Conservation (phyloP, 2,888 invertebrate species). For the Agrochola macilenta region DNA sequence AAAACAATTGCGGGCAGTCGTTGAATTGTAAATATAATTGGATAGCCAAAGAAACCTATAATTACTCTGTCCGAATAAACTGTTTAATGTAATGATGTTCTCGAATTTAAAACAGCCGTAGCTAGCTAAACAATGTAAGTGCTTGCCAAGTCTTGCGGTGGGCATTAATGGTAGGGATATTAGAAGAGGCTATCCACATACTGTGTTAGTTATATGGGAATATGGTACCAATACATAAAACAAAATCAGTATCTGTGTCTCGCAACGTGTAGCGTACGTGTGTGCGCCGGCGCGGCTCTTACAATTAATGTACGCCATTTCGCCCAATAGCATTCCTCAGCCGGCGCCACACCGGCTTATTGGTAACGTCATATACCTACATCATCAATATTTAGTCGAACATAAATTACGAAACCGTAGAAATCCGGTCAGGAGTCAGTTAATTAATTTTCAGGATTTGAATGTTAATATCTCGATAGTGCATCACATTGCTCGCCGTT, state of each 20-base stretch:
- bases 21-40: conserved; percentile 81
- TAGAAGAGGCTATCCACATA: conserved; percentile 1
- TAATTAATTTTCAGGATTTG: conserved; percentile 75
- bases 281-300: conserved; percentile 68
- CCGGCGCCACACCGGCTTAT: conserved; percentile 75
- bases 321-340: conserved; percentile 82
- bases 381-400: conserved; percentile 78
- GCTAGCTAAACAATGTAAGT: conserved; percentile 66
- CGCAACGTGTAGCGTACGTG: conserved; percentile 27
- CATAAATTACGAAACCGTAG: conserved; percentile 76
- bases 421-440: conserved; percentile 63
- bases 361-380: conserved; percentile 80
- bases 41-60: conserved; percentile 75
- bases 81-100: conserved; percentile 77
- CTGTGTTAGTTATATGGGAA: conserved; percentile 50
- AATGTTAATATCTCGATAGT: conserved; percentile 72
- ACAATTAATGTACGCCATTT: conserved; percentile 82
- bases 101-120: conserved; percentile 70
- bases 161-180: neutral
- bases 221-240: conserved; percentile 56
- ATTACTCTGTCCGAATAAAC: conserved; percentile 76
- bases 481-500: conserved; percentile 61
- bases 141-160: conserved; percentile 42
- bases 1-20: conserved; percentile 74
- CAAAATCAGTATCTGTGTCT: conserved; percentile 65